These are phyloP conservation scores for Ailuropoda melanoleuca DNA, from an alignment of 2,113 vertebrate species.

Conservation along the genomic window DNA sequence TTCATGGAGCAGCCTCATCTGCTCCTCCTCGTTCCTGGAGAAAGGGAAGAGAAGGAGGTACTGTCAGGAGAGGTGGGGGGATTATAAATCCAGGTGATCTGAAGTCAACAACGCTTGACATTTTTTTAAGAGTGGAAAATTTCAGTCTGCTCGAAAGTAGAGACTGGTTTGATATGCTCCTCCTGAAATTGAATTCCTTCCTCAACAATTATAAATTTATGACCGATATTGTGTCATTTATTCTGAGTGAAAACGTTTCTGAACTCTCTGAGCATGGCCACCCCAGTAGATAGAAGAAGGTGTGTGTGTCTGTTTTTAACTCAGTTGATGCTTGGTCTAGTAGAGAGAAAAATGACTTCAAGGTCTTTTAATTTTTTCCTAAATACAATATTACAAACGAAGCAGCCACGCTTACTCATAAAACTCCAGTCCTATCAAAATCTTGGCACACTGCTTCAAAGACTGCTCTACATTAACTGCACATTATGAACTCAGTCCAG, in stretches of 20 bases:
- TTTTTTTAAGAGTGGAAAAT: neutral
- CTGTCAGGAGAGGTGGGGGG: neutral
- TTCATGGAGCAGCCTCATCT: neutral
- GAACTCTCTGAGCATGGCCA: neutral
- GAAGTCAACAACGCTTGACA: neutral
- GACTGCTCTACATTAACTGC: conserved; percentile 35
- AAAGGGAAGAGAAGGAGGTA: neutral
- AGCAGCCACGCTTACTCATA: neutral
- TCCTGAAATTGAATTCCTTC: neutral
- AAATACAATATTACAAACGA: neutral
- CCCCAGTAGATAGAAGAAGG: neutral
- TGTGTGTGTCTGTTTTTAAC: neutral
- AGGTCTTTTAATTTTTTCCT: conserved; percentile 28
- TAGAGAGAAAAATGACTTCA: neutral
- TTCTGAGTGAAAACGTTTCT: neutral
- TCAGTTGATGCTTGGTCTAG: neutral
- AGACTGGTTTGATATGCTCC: neutral
- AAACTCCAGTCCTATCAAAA: conserved; percentile 59
- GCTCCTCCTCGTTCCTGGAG: neutral
- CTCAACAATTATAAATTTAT: neutral
- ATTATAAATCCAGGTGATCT: neutral
- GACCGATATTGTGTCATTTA: neutral
- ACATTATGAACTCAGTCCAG: conserved; percentile 74
- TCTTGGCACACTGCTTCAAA: conserved; percentile 9
- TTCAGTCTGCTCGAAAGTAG: neutral